phyloP scores from a whole-genome alignment of 2,797 vertebrate genomes.

The Gymnocypris eckloni region DNA sequence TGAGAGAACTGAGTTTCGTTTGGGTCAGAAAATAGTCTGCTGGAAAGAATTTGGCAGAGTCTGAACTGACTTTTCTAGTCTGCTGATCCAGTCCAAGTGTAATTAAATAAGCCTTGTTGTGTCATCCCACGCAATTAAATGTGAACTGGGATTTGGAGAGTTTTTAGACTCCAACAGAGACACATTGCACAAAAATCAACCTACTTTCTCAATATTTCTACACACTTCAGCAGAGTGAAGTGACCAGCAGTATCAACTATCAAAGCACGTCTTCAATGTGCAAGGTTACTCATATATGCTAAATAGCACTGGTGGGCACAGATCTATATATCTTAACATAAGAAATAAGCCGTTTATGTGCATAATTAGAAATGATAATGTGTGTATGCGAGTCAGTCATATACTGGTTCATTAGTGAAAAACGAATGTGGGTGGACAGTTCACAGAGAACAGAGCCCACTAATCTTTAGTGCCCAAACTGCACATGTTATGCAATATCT shows the following conservation, averaged over 20 bases:
- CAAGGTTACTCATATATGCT: constrained; percentile 1
- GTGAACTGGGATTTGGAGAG: background rate
- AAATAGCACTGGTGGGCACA: constrained; percentile 19
- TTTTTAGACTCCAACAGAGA: constrained; percentile 10
- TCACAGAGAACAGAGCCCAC: constrained; percentile 67
- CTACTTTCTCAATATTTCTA: background rate
- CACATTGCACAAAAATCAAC: background rate
- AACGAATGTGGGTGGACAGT: constrained; percentile 74
- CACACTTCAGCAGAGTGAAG: background rate
- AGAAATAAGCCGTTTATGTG: constrained; percentile 25
- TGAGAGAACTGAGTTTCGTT: constrained; percentile 17
- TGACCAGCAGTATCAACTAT: background rate
- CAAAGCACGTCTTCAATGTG: background rate
- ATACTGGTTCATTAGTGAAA: constrained; percentile 72
- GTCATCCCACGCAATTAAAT: constrained; percentile 11
- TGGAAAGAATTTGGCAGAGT: constrained; percentile 29
- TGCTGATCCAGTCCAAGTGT: constrained; percentile 13
- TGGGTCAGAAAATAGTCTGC: constrained; percentile 20
- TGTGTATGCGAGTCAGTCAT: constrained; percentile 62
- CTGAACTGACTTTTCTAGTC: constrained; percentile 32
- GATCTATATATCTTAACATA: background rate
- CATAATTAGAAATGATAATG: constrained; percentile 48
- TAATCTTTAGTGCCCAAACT: constrained; percentile 59
- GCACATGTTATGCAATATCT: constrained; percentile 75
- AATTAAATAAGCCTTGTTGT: constrained; percentile 25